Conservation (phyloP, 2,888 invertebrate species). For the Ethmia dodecea region DNA sequence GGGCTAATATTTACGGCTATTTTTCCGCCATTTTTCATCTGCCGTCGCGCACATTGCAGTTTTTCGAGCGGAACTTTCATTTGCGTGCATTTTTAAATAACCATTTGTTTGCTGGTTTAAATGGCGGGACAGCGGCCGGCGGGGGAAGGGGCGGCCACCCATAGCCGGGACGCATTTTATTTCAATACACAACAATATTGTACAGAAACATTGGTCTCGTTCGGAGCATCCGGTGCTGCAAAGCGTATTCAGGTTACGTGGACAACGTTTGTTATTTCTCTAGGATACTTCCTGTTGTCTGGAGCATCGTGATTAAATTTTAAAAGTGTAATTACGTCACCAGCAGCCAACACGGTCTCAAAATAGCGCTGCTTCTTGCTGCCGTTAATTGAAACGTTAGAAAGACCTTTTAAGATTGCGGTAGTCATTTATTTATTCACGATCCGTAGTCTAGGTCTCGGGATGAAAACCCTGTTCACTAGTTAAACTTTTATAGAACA, state of each 20-base stretch:
- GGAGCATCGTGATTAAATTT: too few relatives aligned
- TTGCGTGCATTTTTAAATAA: conserved; percentile 9
- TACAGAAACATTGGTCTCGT: conserved; percentile 3
- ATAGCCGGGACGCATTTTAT: conserved; percentile 3
- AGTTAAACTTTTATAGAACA: conserved; percentile 1
- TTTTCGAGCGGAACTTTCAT: conserved; percentile 9
- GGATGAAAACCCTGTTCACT: too few relatives aligned
- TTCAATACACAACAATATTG: conserved; percentile 7
- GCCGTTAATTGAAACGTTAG: too few relatives aligned
- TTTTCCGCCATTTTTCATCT: conserved; percentile 9
- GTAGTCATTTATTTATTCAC: too few relatives aligned
- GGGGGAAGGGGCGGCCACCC: not conserved
- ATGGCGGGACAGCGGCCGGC: conserved; percentile 1
- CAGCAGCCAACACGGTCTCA: too few relatives aligned
- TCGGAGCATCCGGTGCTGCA: conserved; percentile 1
- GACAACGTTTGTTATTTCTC: not conserved
- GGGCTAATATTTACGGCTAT: conserved; percentile 4
- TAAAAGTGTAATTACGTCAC: too few relatives aligned
- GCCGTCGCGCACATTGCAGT: conserved; percentile 5
- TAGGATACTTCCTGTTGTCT: not conserved
- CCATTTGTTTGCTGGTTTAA: conserved; percentile 4
- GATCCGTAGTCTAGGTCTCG: too few relatives aligned
- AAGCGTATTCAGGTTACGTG: not conserved
- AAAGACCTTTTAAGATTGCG: too few relatives aligned
- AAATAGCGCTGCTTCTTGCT: too few relatives aligned